A percentile compares a stretch with the other conserved stretches of the same genome.
phyloP scores from a whole-genome alignment of 2,888 invertebrate genomes.

The Epirrhoe alternata region DNA sequence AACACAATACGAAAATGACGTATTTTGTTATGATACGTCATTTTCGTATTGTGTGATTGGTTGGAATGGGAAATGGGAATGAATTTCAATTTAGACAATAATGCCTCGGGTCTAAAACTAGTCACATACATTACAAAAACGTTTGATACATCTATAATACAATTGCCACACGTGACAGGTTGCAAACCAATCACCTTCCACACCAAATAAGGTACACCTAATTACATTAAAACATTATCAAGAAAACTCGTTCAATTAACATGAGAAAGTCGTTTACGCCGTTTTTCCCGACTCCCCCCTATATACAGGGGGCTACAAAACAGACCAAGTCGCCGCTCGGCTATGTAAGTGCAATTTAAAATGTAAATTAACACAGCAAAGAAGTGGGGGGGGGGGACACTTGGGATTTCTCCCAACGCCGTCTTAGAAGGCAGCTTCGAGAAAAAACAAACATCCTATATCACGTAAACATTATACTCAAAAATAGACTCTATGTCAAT shows the following conservation, averaged over 20 bases:
- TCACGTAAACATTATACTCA: not conserved
- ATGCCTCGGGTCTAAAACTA: too few relatives aligned
- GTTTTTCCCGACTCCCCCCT: constrained; percentile 40
- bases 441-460: constrained; percentile 18
- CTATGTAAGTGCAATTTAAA: constrained; percentile 86
- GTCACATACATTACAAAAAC: too few relatives aligned
- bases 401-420: constrained; percentile 71
- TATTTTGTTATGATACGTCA: too few relatives aligned
- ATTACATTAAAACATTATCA: constrained; percentile 8
- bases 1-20: too few relatives aligned
- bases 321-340: constrained; percentile 77
- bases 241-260: constrained; percentile 33
- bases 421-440: constrained; percentile 64
- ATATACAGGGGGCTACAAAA: constrained; percentile 70
- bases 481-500: constrained; percentile 10
- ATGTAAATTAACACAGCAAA: constrained; percentile 86
- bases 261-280: constrained; percentile 42
- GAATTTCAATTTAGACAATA: too few relatives aligned
- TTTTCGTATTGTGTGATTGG: too few relatives aligned
- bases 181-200: too few relatives aligned
- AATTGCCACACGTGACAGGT: too few relatives aligned
- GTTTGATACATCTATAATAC: too few relatives aligned
- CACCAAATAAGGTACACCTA: not conserved
- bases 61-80: too few relatives aligned
- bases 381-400: constrained; percentile 74